Evolutionary conservation across 2,113 vertebrate species (phyloP).

Genomic region (Amblyopsis rosae): DNA sequence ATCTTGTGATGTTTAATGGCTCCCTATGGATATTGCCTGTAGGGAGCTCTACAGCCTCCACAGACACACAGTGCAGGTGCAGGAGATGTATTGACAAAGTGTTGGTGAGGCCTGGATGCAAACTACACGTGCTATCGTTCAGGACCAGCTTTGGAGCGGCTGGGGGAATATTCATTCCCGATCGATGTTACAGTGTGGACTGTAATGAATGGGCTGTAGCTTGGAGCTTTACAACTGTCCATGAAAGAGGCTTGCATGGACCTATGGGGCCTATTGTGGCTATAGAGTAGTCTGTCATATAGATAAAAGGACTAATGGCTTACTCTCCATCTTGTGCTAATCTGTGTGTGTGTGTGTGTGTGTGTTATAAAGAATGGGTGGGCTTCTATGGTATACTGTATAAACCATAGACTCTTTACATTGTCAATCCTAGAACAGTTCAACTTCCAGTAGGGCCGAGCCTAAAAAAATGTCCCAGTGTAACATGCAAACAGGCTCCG

Average conservation of each 20-base stretch:
- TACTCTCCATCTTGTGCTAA: background rate
- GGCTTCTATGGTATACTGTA: background rate
- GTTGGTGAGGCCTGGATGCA: constrained; percentile 40
- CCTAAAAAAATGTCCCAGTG: constrained; percentile 15
- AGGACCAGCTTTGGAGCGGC: constrained; percentile 25
- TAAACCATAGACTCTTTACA: too few relatives aligned
- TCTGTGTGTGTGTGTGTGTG: constrained; percentile 2
- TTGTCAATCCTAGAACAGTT: constrained; percentile 3
- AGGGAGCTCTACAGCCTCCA: constrained; percentile 24
- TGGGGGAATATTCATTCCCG: constrained; percentile 16
- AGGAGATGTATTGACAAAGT: constrained; percentile 51
- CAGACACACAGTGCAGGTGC: constrained; percentile 38
- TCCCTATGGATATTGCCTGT: constrained; percentile 35
- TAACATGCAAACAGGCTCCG: constrained; percentile 20
- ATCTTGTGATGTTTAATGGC: constrained; percentile 40
- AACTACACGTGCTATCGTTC: constrained; percentile 45
- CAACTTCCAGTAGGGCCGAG: background rate
- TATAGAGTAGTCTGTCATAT: constrained; percentile 13
- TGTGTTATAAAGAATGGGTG: background rate
- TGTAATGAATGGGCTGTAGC: constrained; percentile 29
- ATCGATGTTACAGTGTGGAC: constrained; percentile 47
- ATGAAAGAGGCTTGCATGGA: constrained; percentile 7
- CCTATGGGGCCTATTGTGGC: background rate
- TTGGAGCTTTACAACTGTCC: constrained; percentile 5
- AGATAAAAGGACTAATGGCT: constrained; percentile 25